Evolutionary conservation across 2,888 invertebrate species (phyloP).

Genomic region (Andrena bicolor): DNA sequence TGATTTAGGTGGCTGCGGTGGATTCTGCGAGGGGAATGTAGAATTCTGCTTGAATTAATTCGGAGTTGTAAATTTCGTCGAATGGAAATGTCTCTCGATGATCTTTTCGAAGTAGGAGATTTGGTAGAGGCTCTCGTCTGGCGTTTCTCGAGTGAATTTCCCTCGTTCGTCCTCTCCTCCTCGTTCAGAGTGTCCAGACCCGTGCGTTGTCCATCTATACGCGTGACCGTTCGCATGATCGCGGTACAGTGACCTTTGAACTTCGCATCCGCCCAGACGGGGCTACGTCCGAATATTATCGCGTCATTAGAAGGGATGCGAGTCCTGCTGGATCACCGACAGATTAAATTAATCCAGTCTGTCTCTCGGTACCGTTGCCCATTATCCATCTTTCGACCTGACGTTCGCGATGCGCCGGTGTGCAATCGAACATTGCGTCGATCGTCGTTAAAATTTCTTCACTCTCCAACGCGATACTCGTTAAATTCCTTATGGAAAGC

Average conservation of each 20-base stretch:
- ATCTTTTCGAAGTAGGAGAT: not conserved
- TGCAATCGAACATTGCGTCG: too few species aligned
- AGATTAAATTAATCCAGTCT: constrained; percentile 60
- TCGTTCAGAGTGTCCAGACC: constrained; percentile 8
- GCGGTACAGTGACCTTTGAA: constrained; percentile 71
- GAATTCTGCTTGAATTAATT: too few species aligned
- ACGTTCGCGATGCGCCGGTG: constrained; percentile 13
- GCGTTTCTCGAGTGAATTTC: constrained; percentile 20
- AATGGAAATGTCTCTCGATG: not conserved
- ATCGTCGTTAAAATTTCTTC: too few species aligned
- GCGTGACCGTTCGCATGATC: constrained; percentile 61
- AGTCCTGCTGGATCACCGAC: constrained; percentile 52
- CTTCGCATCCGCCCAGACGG: constrained; percentile 64
- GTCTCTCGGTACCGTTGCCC: constrained; percentile 29
- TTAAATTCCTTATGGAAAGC: too few species aligned
- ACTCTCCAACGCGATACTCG: too few species aligned
- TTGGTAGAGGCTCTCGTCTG: not conserved
- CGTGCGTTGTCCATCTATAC: constrained; percentile 47
- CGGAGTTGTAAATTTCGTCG: too few species aligned
- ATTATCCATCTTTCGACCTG: constrained; percentile 41
- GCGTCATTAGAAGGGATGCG: constrained; percentile 60
- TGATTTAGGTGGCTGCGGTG: too few species aligned
- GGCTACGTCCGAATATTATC: constrained; percentile 63
- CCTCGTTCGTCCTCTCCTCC: constrained; percentile 2
- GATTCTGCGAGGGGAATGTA: too few species aligned